A percentile compares a stretch with the other conserved stretches of the same genome.
Evolutionary conservation across 2,797 vertebrate genomes (phyloP).

Genomic region (Chrosomus eos): DNA sequence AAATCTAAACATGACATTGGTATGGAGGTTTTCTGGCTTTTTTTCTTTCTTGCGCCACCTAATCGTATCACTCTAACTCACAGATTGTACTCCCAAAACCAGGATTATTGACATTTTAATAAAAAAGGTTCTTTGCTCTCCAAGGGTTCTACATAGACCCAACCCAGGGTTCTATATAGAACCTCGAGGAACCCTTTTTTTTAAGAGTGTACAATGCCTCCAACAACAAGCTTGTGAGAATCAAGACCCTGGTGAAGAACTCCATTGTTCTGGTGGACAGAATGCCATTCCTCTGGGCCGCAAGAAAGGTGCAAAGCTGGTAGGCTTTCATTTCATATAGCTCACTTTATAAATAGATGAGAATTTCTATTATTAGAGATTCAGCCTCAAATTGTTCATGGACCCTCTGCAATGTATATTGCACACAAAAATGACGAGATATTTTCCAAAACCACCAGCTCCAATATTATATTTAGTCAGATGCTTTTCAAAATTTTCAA

Average conservation of each 20-base stretch:
- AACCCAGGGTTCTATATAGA: no score
- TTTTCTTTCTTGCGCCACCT: background rate
- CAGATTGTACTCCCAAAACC: constrained; percentile 96
- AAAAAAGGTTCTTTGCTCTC: no score
- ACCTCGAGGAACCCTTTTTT: no score
- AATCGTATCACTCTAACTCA: background rate
- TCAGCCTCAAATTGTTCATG: background rate
- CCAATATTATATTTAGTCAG: background rate
- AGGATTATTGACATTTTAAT: constrained; percentile 96
- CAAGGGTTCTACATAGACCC: no score
- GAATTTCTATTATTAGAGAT: background rate
- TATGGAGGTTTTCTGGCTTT: background rate
- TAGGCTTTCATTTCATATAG: constrained; percentile 59
- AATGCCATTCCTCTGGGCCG: constrained; percentile 90
- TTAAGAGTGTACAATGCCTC: constrained; percentile 99
- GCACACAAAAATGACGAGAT: background rate
- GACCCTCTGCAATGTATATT: background rate
- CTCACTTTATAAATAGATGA: constrained; percentile 6
- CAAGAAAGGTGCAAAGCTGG: constrained; percentile 98
- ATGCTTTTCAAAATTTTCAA: background rate
- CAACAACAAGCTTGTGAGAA: constrained; percentile 97
- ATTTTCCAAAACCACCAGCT: background rate
- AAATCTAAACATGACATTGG: constrained; percentile 59
- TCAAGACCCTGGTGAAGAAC: constrained; percentile 98
- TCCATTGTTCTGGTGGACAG: constrained; percentile 94